Base-by-base conservation (phyloP, 2,888 invertebrate genomes). In the Drosophila pseudotakahashii region DNA sequence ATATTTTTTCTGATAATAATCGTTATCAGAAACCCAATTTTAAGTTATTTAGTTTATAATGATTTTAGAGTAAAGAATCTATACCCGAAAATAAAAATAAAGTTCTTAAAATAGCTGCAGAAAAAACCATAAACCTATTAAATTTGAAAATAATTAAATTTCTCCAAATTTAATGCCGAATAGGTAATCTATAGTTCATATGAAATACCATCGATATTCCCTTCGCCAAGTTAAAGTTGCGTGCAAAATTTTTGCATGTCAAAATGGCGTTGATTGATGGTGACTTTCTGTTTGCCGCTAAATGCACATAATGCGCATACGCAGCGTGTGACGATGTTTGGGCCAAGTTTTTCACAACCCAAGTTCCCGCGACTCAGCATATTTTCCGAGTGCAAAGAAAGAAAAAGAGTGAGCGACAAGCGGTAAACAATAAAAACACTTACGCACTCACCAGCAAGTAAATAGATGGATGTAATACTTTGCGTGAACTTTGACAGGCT, bases 251-350 rank as follows among this genome's bases (percentile, higher is more conserved):
- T 75, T 70, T 75, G 76, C 88, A 75, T 87, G 85, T 81, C 85
- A 73, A 67, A 73, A 69, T 23, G 41, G 50, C 64, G 69, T 66
- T 87, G 81, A 81, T 81, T 87, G 73, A 81, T 87, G 85, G 50
- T 60, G 50, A 26, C 51, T 64, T 42, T 23, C 41, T 55, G 16
- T 53, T 14, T 62, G 42, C 14, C 6, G 41, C 26, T 53, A 70
- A 76, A 66, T 79, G 86, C 81, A 85, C 60, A 79, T 55, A 84
- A 66, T 88, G 79, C 85, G 82, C 74, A 88, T 85, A 88, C 88
- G 81, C 86, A 88, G 36, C 68, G 77, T 85, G 67, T 57, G 71
- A 54, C 73, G 39, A 55, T 48, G 70, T 69, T 23, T 30, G 69
- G 39, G 55, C 26, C 39, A 45, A 26, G 26, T 19, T 50, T 51